Percentiles rank a stretch among this genome's conserved stretches.
These are phyloP conservation scores for Echiichthys vipera DNA, from an alignment of 2,797 vertebrate genomes.

Conservation along the genomic window DNA sequence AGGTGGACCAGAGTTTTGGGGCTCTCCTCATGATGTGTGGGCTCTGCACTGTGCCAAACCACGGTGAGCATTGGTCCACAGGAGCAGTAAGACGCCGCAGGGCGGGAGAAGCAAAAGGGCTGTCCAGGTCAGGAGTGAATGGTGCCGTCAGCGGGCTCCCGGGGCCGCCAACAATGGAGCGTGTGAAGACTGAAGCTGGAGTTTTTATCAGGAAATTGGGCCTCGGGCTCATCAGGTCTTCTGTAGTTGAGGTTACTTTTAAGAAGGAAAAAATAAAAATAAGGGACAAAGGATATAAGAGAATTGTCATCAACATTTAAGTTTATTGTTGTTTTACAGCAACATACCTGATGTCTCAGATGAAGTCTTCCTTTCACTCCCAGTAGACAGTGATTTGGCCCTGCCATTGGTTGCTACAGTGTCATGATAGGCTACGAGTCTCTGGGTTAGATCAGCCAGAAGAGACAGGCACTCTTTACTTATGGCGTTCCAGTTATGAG, in stretches of 20 bases:
- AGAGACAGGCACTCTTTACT: conserved; percentile 92
- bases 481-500: conserved; percentile 95
- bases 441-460: conserved; percentile 90
- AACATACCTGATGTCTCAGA: conserved; percentile 80
- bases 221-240: conserved; percentile 84
- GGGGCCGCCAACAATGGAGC: conserved; percentile 78
- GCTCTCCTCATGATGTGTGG: conserved; percentile 88
- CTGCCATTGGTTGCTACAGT: conserved; percentile 93
- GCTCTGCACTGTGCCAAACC: conserved; percentile 87
- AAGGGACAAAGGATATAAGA: neutral
- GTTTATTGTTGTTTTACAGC: neutral
- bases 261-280: conserved; percentile 21
- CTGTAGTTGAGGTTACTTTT: conserved; percentile 73
- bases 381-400: conserved; percentile 82
- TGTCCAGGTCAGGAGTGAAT: conserved; percentile 85
- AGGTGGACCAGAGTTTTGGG: conserved; percentile 92
- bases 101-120: conserved; percentile 84
- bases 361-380: conserved; percentile 81
- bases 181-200: conserved; percentile 85
- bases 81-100: conserved; percentile 81
- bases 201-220: conserved; percentile 74
- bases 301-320: accelerated
- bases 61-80: conserved; percentile 84
- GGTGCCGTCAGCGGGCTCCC: conserved; percentile 78
- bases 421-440: conserved; percentile 91